Evolutionary conservation across 30 jellyfish, hydroid and myxozoan genomes (phyloP), one percentile per base, ranked within the genome.

Genomic region (Chrysaora quinquecirrha): DNA sequence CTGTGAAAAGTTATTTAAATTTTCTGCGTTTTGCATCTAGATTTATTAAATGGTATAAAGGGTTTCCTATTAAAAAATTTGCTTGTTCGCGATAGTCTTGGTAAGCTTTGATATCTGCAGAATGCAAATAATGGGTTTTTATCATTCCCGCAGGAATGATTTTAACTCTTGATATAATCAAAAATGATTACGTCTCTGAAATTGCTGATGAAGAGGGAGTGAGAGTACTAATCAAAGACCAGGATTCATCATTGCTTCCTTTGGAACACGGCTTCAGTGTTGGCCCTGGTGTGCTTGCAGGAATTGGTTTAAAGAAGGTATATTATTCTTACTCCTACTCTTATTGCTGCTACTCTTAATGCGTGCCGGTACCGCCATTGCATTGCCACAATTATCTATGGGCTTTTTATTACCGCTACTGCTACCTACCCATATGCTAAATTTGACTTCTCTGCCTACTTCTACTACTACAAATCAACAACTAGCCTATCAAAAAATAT

Each of bases 211-310:
- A 82, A 69, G 64, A 24, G 2, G 92, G 92, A 16, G 75, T 82
- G 48, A 61, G 85, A 22, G 69, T 82, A 23, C 23, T 52, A 0
- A 35, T 82, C 25, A 27, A 30, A 1, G 92, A 82, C 27, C 85
- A 82, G 43, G 85, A 82, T 21, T 19, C 32, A 9, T 30, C n/a
- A 2, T 19, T 71, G 30, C 34, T 20, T 1, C 92, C 92, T 0
- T 21, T 6, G 16, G 69, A 69, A 27, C 20, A 67, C 12, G 92
- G 92, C 65, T 68, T 82, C 78, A 82, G 70, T 32, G 58, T 68
- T 20, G 29, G 80, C 22, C 85, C 92, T 67, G 92, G 92, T 3
- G 86, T 21, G 4, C n/a, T 60, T 3, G 92, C 85, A 19, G 73
- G 85, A 35, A 30, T 82, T 7, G 67, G 64, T 9, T 54, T 82